Percentiles rank a stretch among this genome's conserved stretches.
phyloP scores from a whole-genome alignment of 2,113 vertebrate species.

The Tyrannus savana region DNA sequence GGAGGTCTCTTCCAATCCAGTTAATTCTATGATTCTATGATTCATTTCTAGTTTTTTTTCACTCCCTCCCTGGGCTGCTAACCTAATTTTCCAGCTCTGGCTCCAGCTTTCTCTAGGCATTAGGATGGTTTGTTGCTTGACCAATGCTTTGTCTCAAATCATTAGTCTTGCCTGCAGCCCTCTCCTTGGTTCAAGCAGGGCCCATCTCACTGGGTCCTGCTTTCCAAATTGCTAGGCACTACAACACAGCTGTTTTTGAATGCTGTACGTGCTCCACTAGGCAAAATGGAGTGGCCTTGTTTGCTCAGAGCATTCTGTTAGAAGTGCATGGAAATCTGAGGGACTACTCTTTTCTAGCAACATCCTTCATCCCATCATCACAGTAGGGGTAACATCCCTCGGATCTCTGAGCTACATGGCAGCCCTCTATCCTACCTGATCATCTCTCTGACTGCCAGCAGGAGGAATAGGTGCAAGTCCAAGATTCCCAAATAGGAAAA shows the following conservation, averaged over 20 bases:
- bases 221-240: not conserved
- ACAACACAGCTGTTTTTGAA: not conserved
- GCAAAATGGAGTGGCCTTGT: not conserved
- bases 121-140: not conserved
- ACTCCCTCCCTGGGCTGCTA: fast-evolving
- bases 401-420: not conserved
- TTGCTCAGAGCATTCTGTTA: not conserved
- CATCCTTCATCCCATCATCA: not conserved
- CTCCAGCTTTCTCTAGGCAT: not conserved
- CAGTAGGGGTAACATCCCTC: not conserved
- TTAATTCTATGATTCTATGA: too few species aligned
- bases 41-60: not conserved
- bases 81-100: not conserved
- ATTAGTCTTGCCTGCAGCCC: not conserved
- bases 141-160: not conserved
- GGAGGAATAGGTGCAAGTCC: not conserved
- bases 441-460: not conserved
- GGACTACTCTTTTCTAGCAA: not conserved
- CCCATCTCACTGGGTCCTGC: not conserved
- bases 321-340: not conserved
- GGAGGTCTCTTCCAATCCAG: too few species aligned
- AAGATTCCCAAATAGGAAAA: not conserved
- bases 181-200: not conserved
- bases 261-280: fast-evolving
- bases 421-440: not conserved